Percentiles rank a stretch among this genome's conserved stretches.
Conservation (phyloP, 2,797 vertebrate genomes). For the Neosilurus mollespiculum region DNA sequence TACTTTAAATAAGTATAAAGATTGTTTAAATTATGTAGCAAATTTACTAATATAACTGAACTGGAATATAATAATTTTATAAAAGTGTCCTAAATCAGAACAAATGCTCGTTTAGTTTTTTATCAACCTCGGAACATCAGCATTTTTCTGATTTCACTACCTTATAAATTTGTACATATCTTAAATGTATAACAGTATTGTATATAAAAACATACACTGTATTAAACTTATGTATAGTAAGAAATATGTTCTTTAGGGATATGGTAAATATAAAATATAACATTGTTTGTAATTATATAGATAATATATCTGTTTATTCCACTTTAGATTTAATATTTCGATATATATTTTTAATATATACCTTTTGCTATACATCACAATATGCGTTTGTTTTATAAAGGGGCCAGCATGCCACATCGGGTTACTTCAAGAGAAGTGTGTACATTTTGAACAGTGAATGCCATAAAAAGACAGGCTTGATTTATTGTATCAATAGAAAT, state of each 20-base stretch:
- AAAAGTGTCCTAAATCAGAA: background rate
- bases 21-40: background rate
- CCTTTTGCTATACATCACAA: background rate
- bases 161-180: background rate
- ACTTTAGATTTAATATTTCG: conserved; percentile 12
- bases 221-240: background rate
- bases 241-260: background rate
- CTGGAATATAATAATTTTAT: no score
- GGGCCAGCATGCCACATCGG: background rate
- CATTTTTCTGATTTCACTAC: background rate
- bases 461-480: background rate
- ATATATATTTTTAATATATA: no score
- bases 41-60: background rate
- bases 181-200: background rate
- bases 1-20: background rate
- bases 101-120: background rate
- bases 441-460: background rate
- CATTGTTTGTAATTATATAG: background rate
- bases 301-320: conserved; percentile 16
- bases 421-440: background rate
- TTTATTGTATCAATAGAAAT: conserved; percentile 2
- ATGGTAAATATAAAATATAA: conserved; percentile 8
- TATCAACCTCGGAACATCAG: background rate
- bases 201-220: background rate
- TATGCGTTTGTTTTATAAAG: conserved; percentile 4